phyloP scores from a whole-genome alignment of 1,140 invertebrate genomes.

The Drosophila sturtevanti region DNA sequence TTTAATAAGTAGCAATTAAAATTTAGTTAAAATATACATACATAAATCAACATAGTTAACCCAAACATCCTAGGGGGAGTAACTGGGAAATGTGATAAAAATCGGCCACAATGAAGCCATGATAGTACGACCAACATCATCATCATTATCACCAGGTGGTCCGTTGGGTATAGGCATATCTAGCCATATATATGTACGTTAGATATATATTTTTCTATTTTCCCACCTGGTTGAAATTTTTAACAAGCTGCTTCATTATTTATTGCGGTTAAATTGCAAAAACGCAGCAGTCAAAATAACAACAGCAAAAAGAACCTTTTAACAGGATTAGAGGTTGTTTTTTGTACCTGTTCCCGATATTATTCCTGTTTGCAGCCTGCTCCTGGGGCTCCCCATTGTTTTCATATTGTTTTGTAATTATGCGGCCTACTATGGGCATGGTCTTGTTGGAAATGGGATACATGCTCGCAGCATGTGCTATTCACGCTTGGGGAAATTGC shows the following conservation, averaged over 20 bases:
- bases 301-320: conserved; percentile 35
- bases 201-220: neutral
- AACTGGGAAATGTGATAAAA: neutral
- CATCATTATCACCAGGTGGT: conserved; percentile 1
- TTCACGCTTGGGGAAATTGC: conserved; percentile 40
- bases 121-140: neutral
- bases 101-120: neutral
- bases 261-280: conserved; percentile 64
- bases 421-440: conserved; percentile 28
- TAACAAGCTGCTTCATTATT: conserved; percentile 66
- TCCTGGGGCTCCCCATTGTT: conserved; percentile 10
- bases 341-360: neutral
- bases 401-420: conserved; percentile 61
- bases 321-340: conserved; percentile 26
- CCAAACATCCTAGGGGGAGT: neutral
- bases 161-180: neutral
- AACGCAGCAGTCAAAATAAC: conserved; percentile 52
- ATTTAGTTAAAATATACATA: conserved; percentile 44
- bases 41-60: conserved; percentile 31
- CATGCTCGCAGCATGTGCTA: conserved; percentile 25
- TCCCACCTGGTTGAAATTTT: conserved; percentile 36
- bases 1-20: conserved; percentile 47
- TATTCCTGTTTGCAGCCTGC: neutral
- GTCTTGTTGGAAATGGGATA: conserved; percentile 11
- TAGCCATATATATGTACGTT: conserved; percentile 29